phyloP scores from a whole-genome alignment of 2,888 invertebrate species.

The Blera fallax region DNA sequence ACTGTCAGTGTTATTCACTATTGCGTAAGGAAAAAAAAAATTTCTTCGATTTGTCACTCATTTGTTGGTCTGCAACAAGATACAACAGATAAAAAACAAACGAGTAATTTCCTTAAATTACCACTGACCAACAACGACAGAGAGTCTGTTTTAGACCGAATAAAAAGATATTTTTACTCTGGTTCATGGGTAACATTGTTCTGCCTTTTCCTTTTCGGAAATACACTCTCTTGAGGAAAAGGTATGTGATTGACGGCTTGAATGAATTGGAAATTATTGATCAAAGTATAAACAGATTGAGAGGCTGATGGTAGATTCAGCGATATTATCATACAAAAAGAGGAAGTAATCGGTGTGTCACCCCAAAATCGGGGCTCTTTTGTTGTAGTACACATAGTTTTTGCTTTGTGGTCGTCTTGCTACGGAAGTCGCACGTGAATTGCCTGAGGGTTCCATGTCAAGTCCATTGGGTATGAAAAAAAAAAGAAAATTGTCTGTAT shows the following conservation, averaged over 20 bases:
- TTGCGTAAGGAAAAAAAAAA: conserved; percentile 39
- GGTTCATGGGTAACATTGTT: background rate
- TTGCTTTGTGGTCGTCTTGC: background rate
- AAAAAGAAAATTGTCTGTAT: background rate
- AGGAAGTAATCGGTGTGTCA: background rate
- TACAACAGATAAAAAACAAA: background rate
- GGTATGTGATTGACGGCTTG: conserved; percentile 5
- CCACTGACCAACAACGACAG: background rate
- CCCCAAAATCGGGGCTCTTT: background rate
- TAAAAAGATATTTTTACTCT: background rate
- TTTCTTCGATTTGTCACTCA: conserved; percentile 35
- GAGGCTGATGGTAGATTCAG: background rate
- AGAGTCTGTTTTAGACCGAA: background rate
- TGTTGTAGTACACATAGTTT: background rate
- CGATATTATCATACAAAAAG: background rate
- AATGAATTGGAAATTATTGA: conserved; percentile 13
- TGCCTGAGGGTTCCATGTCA: conserved; percentile 7
- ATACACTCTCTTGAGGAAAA: background rate
- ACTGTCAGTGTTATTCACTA: conserved; percentile 20
- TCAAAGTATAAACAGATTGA: background rate
- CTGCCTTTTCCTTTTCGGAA: background rate
- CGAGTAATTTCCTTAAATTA: conserved; percentile 13
- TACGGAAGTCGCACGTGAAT: conserved; percentile 7
- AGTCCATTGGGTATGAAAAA: background rate
- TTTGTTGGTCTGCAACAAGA: background rate